Conservation (phyloP, 1,140 invertebrate genomes). For the Drepana arcuata region DNA sequence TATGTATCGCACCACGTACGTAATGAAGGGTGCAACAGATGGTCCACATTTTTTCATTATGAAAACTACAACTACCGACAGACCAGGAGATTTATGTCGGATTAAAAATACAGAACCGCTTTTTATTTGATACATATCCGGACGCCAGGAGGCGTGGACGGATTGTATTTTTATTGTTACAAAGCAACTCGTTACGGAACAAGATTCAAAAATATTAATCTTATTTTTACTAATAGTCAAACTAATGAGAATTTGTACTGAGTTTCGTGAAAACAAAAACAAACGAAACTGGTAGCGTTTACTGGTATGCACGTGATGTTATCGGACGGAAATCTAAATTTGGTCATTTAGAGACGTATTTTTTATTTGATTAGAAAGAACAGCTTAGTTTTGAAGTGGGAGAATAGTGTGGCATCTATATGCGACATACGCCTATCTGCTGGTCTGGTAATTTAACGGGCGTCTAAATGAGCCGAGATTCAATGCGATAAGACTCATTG, state of each 20-base stretch:
- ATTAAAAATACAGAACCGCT: constrained; percentile 52
- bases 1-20: constrained; percentile 34
- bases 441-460: constrained; percentile 59
- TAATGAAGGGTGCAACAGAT: constrained; percentile 69
- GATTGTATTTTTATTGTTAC: not conserved
- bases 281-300: constrained; percentile 7
- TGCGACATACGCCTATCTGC: constrained; percentile 48
- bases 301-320: too few species aligned
- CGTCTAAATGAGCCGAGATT: constrained; percentile 64
- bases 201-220: too few species aligned
- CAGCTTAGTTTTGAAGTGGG: constrained; percentile 32
- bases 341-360: constrained; percentile 42
- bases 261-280: too few species aligned
- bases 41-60: constrained; percentile 66
- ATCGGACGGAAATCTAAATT: constrained; percentile 47
- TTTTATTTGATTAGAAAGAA: constrained; percentile 44
- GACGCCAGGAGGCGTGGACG: constrained; percentile 41
- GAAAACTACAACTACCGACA: constrained; percentile 48
- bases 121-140: constrained; percentile 58
- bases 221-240: too few species aligned
- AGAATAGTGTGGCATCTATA: constrained; percentile 34
- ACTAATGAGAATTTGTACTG: too few species aligned
- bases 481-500: constrained; percentile 60
- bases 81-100: constrained; percentile 60
- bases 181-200: too few species aligned